These are phyloP conservation scores for Lutjanus argentimaculatus DNA, from an alignment of 2,797 vertebrate genomes.

Conservation along the genomic window DNA sequence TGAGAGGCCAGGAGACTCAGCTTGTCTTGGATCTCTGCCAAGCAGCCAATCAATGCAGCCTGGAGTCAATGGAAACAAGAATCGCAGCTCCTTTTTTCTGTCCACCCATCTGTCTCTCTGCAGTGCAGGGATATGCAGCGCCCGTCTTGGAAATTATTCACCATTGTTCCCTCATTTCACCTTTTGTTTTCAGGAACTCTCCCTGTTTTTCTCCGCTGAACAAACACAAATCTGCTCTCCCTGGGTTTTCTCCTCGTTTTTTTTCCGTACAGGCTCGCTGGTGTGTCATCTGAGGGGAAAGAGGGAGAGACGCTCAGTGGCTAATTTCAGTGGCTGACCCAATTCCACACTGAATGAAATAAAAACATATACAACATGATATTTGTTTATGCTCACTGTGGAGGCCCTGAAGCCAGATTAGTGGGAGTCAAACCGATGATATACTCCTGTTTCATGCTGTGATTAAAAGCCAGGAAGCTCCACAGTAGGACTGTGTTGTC, in stretches of 20 bases:
- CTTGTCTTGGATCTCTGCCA: constrained; percentile 81
- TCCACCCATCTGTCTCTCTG: constrained; percentile 59
- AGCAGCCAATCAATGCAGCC: constrained; percentile 84
- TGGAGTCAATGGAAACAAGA: constrained; percentile 81
- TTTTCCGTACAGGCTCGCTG: constrained; percentile 6
- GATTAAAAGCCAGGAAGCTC: constrained; percentile 36
- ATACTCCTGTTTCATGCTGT: constrained; percentile 71
- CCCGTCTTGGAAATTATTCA: constrained; percentile 71
- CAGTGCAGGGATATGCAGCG: constrained; percentile 69
- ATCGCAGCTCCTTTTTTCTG: constrained; percentile 53
- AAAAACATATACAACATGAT: constrained; percentile 56
- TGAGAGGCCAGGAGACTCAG: constrained; percentile 64
- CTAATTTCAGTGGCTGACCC: constrained; percentile 87
- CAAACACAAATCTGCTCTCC: constrained; percentile 37
- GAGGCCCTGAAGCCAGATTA: constrained; percentile 74
- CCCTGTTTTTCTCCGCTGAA: constrained; percentile 6
- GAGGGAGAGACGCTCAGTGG: constrained; percentile 36
- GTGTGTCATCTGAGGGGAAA: constrained; percentile 45
- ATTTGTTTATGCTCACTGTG: constrained; percentile 71
- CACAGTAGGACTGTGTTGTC: not conserved
- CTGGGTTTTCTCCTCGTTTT: not conserved
- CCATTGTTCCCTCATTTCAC: constrained; percentile 32
- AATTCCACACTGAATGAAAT: constrained; percentile 84
- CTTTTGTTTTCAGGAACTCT: constrained; percentile 23
- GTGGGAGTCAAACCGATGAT: constrained; percentile 69